These are phyloP conservation scores for Drosophila chauvacae DNA, from an alignment of 1,140 invertebrate species.

Conservation along the genomic window DNA sequence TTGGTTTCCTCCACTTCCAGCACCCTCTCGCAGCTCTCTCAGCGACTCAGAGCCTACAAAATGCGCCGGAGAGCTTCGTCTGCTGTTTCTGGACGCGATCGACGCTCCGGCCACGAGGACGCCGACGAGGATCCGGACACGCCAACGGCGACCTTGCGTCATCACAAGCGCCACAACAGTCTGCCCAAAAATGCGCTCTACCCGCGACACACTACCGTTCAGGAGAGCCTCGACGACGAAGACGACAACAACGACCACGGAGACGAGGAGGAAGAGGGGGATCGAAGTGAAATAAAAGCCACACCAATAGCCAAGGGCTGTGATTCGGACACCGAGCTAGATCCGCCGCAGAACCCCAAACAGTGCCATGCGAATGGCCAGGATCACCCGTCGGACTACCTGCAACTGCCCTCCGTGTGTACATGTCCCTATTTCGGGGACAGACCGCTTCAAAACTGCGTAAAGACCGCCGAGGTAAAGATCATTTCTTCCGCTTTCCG, in stretches of 20 bases:
- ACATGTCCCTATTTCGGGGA: slow-evolving; percentile 92
- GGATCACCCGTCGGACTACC: slow-evolving; percentile 80
- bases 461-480: slow-evolving; percentile 85
- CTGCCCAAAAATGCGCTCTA: slow-evolving; percentile 75
- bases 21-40: slow-evolving; percentile 60
- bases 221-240: slow-evolving; percentile 54
- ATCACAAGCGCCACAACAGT: slow-evolving; percentile 73
- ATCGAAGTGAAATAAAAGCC: slow-evolving; percentile 3
- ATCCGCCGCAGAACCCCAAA: slow-evolving; percentile 33
- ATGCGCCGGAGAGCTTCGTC: slow-evolving; percentile 70
- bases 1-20: slow-evolving; percentile 12
- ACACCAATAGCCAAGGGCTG: slow-evolving; percentile 39
- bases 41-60: slow-evolving; percentile 60
- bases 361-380: slow-evolving; percentile 26
- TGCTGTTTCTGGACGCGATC: slow-evolving; percentile 53
- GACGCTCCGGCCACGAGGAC: slow-evolving; percentile 53
- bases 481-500: slow-evolving; percentile 85
- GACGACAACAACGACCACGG: slow-evolving; percentile 18
- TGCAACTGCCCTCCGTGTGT: slow-evolving; percentile 89
- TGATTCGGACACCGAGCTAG: slow-evolving; percentile 73
- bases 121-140: slow-evolving; percentile 62
- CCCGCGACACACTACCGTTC: slow-evolving; percentile 57
- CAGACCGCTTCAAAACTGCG: slow-evolving; percentile 84
- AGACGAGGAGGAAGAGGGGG: background rate
- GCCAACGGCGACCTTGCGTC: slow-evolving; percentile 41